phyloP scores from a whole-genome alignment of 2,888 invertebrate species.

The Eupithecia tripunctaria region DNA sequence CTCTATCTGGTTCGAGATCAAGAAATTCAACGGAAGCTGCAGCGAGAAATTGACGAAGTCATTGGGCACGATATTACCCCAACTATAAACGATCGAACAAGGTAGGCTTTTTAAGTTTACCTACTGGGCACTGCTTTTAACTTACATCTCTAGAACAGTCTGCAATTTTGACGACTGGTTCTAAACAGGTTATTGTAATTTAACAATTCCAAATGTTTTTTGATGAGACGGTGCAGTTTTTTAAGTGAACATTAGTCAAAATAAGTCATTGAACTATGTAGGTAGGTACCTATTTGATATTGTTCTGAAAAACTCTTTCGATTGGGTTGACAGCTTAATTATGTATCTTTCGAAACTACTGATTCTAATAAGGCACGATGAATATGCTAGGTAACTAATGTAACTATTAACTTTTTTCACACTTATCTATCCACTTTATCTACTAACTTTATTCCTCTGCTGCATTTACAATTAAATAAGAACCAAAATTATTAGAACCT shows the following conservation, averaged over 20 bases:
- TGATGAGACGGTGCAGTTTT: not conserved
- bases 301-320: not conserved
- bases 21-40: slow-evolving; percentile 83
- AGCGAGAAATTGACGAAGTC: slow-evolving; percentile 85
- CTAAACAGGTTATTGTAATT: not conserved
- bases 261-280: not conserved
- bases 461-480: not conserved
- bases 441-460: not conserved
- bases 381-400: not conserved
- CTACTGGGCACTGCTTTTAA: not conserved
- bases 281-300: too few species aligned
- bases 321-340: not conserved
- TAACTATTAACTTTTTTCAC: not conserved
- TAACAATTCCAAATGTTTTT: not conserved
- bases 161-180: not conserved
- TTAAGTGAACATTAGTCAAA: not conserved
- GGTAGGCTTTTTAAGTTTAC: slow-evolving; percentile 60
- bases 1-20: slow-evolving; percentile 84
- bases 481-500: not conserved
- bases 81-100: slow-evolving; percentile 80
- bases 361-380: not conserved
- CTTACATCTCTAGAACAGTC: not conserved
- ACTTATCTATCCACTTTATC: not conserved
- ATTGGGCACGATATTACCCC: slow-evolving; percentile 84
- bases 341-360: not conserved